These are phyloP conservation scores for Nansenia antarctica DNA, from an alignment of 2,113 vertebrate genomes.

Conservation along the genomic window DNA sequence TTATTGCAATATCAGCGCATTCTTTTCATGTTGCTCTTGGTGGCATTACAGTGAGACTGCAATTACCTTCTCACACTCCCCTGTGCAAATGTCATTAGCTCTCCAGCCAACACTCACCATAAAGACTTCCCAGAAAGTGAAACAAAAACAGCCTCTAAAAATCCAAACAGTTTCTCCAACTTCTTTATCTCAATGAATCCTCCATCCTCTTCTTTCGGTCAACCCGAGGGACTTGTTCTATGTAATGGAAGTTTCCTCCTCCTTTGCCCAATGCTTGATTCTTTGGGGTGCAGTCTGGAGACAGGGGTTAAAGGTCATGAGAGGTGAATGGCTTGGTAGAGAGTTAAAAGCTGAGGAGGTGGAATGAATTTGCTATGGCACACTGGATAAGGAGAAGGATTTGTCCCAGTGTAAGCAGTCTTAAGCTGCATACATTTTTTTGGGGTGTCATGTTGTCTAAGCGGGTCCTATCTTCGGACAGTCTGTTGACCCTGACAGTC, in stretches of 20 bases:
- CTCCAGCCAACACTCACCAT: slow-evolving; percentile 2
- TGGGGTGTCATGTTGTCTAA: too few species aligned
- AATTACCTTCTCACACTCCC: too few species aligned
- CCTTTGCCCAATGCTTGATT: neutral
- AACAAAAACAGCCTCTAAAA: neutral
- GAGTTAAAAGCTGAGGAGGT: too few species aligned
- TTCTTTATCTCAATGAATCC: neutral
- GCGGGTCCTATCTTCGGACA: too few species aligned
- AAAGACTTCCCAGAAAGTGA: slow-evolving; percentile 5
- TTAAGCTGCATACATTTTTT: too few species aligned
- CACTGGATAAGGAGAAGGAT: too few species aligned
- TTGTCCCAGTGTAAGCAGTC: too few species aligned
- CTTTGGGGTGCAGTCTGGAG: neutral
- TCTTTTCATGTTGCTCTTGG: slow-evolving; percentile 26
- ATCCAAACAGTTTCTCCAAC: neutral
- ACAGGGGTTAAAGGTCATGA: neutral
- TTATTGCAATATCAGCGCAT: slow-evolving; percentile 29
- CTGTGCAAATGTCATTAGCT: slow-evolving; percentile 30
- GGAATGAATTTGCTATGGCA: too few species aligned
- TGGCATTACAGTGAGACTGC: slow-evolving; percentile 33
- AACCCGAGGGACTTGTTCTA: neutral
- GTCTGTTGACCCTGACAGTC: too few species aligned
- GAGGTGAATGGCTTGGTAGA: neutral
- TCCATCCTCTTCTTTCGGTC: neutral
- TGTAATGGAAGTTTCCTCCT: neutral